Base-by-base conservation (phyloP, 2,113 vertebrate genomes). In the Oryzias melastigma region DNA sequence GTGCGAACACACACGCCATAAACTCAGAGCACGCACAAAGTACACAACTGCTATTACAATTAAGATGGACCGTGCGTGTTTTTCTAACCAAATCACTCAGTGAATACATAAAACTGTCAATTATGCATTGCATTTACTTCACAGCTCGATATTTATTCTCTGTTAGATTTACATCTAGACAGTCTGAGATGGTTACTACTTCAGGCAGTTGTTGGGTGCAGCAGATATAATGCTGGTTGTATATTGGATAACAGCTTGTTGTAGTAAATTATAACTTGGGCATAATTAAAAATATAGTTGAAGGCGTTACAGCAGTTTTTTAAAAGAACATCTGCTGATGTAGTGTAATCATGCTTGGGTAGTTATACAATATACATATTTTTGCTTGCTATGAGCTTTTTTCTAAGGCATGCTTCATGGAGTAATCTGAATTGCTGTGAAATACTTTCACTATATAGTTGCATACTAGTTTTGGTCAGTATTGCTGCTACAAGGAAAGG, bases 121-220 rank as follows among this genome's bases (percentile, higher is more conserved):
- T 52, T 35, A 49, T 55, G 16, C 12, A 42, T 20, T 52, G 3
- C 44, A n/a, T 56, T 59, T 62, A 48, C 27, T 15, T 10, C 51
- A 52, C n/a, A 44, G 18, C 18, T 15, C 2, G 27, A 10, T n/a
- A 18, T 25, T 51, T 22, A 15, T 22, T 41, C 24, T 29, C 17
- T 17, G 1, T 29, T 35, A 45, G 17, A 35, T 35, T 53, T 17
- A n/a, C 44, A 61, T 66, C 64, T 52, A 68, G 48, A 18, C 15
- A 41, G 25, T 62, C 41, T 63, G 24, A 72, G 57, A n/a, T 5
- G 19, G 14, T 62, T 61, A 19, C 54, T 56, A 55, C 72, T 71
- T 44, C 41, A 53, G 77, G 70, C 35, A 16, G 24, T 17, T 56
- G 42, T 16, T 52, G 17, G 35, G 14, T 53, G 45, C n/a, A 22